These are phyloP conservation scores for Cactoblastis cactorum DNA, from an alignment of 2,888 invertebrate species.

Conservation along the genomic window DNA sequence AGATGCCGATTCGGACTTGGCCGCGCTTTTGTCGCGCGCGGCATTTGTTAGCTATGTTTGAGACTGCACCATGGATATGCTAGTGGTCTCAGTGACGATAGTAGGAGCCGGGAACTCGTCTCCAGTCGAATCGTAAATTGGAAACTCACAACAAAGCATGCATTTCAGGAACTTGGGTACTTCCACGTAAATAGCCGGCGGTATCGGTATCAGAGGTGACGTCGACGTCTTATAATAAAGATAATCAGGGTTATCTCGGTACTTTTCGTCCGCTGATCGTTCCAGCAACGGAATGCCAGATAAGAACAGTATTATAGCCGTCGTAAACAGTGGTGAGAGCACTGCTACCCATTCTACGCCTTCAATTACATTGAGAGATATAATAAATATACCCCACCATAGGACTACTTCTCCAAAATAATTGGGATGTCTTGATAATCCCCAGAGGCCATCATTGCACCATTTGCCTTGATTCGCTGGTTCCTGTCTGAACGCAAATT, in stretches of 20 bases:
- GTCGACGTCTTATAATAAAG: constrained; percentile 92
- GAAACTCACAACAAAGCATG: constrained; percentile 92
- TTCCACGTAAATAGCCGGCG: constrained; percentile 91
- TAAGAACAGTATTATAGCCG: constrained; percentile 91
- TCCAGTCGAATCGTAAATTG: constrained; percentile 88
- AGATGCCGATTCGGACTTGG: constrained; percentile 46
- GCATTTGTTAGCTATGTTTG: constrained; percentile 83
- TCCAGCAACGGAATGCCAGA: constrained; percentile 95
- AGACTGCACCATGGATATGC: constrained; percentile 84
- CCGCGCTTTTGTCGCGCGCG: constrained; percentile 67
- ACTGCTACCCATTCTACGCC: constrained; percentile 93
- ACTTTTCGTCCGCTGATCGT: constrained; percentile 92
- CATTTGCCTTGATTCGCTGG: constrained; percentile 93
- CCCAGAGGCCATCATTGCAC: constrained; percentile 95
- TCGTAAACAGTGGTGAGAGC: constrained; percentile 92
- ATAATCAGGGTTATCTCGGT: constrained; percentile 91
- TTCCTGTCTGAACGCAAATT: constrained; percentile 93
- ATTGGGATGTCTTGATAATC: constrained; percentile 93
- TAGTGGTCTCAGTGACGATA: constrained; percentile 84
- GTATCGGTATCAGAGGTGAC: constrained; percentile 93
- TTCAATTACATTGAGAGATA: constrained; percentile 91
- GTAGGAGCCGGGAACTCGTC: constrained; percentile 82
- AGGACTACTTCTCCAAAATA: constrained; percentile 96
- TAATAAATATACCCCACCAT: constrained; percentile 96
- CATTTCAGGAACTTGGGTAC: constrained; percentile 91